phyloP scores from a whole-genome alignment of 1,140 invertebrate species.

The Caligus rogercresseyi region DNA sequence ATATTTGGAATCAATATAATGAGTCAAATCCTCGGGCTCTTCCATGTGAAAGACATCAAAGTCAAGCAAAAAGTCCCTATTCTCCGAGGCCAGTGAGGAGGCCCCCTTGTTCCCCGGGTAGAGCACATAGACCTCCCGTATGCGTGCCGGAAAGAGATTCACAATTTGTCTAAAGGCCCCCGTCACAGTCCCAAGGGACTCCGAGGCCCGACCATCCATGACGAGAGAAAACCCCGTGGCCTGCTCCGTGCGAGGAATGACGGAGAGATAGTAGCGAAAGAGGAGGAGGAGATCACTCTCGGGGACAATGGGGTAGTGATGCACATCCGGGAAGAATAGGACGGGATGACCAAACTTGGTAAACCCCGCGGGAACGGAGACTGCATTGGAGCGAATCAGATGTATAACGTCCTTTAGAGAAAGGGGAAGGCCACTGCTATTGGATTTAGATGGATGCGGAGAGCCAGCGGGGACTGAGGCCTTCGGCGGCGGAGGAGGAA shows the following conservation, averaged over 20 bases:
- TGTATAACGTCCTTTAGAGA: slow-evolving; percentile 10
- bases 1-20: slow-evolving; percentile 13
- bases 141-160: slow-evolving; percentile 10
- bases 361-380: slow-evolving; percentile 4
- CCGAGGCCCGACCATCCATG: not conserved
- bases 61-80: slow-evolving; percentile 11
- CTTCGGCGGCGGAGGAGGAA: not conserved
- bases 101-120: not conserved
- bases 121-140: slow-evolving; percentile 5
- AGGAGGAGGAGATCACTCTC: slow-evolving; percentile 12
- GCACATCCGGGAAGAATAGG: slow-evolving; percentile 6
- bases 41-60: slow-evolving; percentile 16
- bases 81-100: not conserved
- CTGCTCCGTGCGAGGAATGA: slow-evolving; percentile 14
- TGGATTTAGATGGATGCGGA: too few species aligned
- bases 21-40: slow-evolving; percentile 1
- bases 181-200: not conserved
- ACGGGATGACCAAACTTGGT: slow-evolving; percentile 13
- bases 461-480: not conserved
- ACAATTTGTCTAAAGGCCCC: not conserved
- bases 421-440: not conserved
- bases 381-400: slow-evolving; percentile 1
- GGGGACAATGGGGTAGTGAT: not conserved
- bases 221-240: slow-evolving; percentile 9
- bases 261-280: slow-evolving; percentile 9